Percentiles rank a stretch among this genome's conserved stretches.
Evolutionary conservation across 1,140 invertebrate genomes (phyloP).

Genomic region (Aphis craccivora): DNA sequence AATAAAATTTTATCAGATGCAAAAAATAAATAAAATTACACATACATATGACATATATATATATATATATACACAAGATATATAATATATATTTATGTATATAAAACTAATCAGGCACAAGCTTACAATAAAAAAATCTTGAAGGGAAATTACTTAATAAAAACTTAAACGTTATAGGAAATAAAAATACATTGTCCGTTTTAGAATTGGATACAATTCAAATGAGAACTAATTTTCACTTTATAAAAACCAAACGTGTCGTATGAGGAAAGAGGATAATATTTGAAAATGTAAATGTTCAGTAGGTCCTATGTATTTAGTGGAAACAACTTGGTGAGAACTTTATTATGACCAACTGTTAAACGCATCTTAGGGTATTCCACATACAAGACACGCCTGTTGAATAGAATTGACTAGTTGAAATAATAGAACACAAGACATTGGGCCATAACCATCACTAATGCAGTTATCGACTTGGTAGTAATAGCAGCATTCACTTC

Average conservation of each 20-base stretch:
- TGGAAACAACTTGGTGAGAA: constrained; percentile 18
- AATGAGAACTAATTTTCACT: constrained; percentile 1
- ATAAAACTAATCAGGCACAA: constrained; percentile 56
- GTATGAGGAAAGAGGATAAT: background rate
- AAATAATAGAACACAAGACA: constrained; percentile 9
- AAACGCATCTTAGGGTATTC: constrained; percentile 9
- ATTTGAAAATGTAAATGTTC: constrained; percentile 3
- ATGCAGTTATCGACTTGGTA: background rate
- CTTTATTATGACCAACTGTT: constrained; percentile 3
- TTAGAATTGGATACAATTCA: constrained; percentile 13
- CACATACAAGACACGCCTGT: constrained; percentile 30
- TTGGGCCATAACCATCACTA: constrained; percentile 38
- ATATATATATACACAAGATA: background rate
- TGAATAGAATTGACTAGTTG: constrained; percentile 51
- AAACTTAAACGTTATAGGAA: constrained; percentile 28
- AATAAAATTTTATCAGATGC: background rate
- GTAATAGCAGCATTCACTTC: constrained; percentile 68
- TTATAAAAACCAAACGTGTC: background rate
- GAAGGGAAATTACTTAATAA: background rate
- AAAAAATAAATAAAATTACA: constrained; percentile 13
- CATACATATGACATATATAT: background rate
- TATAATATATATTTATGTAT: constrained; percentile 12
- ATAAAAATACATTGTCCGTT: constrained; percentile 24
- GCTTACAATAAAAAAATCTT: constrained; percentile 39
- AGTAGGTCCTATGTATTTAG: background rate